Evolutionary conservation across 2,113 vertebrate species (phyloP).

Genomic region (Albula goreensis): DNA sequence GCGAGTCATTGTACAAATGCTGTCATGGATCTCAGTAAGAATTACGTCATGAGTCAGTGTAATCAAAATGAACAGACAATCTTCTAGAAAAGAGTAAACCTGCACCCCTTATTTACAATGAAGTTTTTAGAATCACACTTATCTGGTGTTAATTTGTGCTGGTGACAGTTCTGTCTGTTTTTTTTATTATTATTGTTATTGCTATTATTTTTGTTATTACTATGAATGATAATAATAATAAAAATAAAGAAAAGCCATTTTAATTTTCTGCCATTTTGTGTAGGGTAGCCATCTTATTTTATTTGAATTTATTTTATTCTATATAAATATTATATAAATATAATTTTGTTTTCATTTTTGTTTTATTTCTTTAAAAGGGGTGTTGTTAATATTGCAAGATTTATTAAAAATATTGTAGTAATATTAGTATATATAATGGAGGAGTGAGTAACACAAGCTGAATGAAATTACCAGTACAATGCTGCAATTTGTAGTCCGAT

Average conservation of each 20-base stretch:
- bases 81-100: conserved; percentile 50
- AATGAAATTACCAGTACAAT: conserved; percentile 82
- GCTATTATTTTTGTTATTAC: conserved; percentile 56
- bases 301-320: conserved; percentile 71
- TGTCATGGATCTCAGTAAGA: conserved; percentile 27
- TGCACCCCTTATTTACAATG: conserved; percentile 69
- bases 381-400: conserved; percentile 86
- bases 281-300: conserved; percentile 77
- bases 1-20: conserved; percentile 30
- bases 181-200: conserved; percentile 70
- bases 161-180: conserved; percentile 87
- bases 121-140: conserved; percentile 77
- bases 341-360: conserved; percentile 68
- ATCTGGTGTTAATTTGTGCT: conserved; percentile 85
- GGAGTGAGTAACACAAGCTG: conserved; percentile 63
- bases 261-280: conserved; percentile 72
- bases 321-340: conserved; percentile 76
- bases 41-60: conserved; percentile 51
- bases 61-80: conserved; percentile 68
- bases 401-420: conserved; percentile 69
- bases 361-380: conserved; percentile 66
- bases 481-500: conserved; percentile 90
- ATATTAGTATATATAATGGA: conserved; percentile 65
- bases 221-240: conserved; percentile 50
- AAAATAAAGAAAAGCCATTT: conserved; percentile 60